Conservation (phyloP, 2,113 vertebrate species). For the Himantopus leucocephalus region DNA sequence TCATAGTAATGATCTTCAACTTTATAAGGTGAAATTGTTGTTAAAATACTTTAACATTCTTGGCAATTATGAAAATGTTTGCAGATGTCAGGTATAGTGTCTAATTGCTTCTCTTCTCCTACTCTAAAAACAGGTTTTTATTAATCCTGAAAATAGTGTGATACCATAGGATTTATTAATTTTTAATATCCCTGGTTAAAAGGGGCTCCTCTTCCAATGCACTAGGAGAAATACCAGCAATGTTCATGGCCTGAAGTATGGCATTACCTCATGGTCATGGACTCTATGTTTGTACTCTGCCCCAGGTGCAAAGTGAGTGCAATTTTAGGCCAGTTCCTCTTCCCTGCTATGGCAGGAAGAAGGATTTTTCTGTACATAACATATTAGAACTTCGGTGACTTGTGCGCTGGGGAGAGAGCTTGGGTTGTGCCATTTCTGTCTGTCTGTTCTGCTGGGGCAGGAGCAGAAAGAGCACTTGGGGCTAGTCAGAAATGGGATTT, state of each 20-base stretch:
- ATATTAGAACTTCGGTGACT: background rate
- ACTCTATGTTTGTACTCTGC: background rate
- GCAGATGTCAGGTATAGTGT: background rate
- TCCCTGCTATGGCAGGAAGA: background rate
- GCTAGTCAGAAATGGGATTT: background rate
- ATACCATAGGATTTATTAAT: background rate
- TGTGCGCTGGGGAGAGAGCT: fast-evolving
- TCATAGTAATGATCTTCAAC: background rate
- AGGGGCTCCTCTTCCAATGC: background rate
- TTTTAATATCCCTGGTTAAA: background rate
- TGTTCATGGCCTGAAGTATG: background rate
- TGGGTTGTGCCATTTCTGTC: fast-evolving
- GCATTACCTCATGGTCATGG: background rate
- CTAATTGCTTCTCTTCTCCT: slow-evolving; percentile 5
- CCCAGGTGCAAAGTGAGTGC: background rate
- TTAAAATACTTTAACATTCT: background rate
- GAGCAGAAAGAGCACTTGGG: background rate
- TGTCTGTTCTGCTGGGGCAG: background rate
- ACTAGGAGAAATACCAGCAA: background rate
- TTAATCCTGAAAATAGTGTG: background rate
- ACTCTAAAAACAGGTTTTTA: background rate
- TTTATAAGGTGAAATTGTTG: background rate
- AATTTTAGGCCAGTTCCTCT: background rate
- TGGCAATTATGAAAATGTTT: slow-evolving; percentile 12
- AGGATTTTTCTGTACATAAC: background rate